Base-by-base conservation (phyloP, 2,888 invertebrate genomes). In the Marasmarcha lunaedactyla region DNA sequence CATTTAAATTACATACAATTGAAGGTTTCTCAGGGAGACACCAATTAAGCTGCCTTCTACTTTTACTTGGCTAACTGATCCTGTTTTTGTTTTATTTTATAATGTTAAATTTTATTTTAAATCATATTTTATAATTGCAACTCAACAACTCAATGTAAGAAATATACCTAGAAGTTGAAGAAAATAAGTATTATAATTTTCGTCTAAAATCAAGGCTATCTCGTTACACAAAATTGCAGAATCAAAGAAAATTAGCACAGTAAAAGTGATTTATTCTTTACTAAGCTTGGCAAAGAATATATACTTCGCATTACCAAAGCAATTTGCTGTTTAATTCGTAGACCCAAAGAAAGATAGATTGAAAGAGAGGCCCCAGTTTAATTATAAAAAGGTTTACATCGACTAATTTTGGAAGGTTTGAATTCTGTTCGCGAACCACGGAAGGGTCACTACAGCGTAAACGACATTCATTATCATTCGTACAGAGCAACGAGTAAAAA, bases 381-480 rank as follows among this genome's bases (percentile, higher is more conserved):
- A 81, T 83, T 81, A 81, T 76, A 72, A 70, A 69, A 66, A 69
- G 73, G 79, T 78, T 81, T 79, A 76, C 77, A 77, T 76, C 76
- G 68, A 77, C 78, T 79, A 79, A 83, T 81, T 81, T 79, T 61
- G 70, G 65, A 65, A 79, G 74, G 77, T 83, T 81, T 69, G 74
- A 77, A 83, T 81, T 79, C 81, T 64, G 63, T 59, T 65, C 77
- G 78, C 71, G 78, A 76, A 77, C 78, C 78, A 64, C 79, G 76
- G 70, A 77, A 81, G 81, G 83, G 79, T 81, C 79, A 73, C 70
- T 62, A 60, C 54, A 63, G 78, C 81, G 81, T 81, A 81, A 83
- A 81, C 78, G 81, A 78, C 79, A 83, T 81, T 77, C 71, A 72
- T 81, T 81, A 83, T 81, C 73, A 78, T 78, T 79, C 81, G 79